Conservation (phyloP, 1,140 invertebrate genomes). For the Daktulosphaira vitifoliae region DNA sequence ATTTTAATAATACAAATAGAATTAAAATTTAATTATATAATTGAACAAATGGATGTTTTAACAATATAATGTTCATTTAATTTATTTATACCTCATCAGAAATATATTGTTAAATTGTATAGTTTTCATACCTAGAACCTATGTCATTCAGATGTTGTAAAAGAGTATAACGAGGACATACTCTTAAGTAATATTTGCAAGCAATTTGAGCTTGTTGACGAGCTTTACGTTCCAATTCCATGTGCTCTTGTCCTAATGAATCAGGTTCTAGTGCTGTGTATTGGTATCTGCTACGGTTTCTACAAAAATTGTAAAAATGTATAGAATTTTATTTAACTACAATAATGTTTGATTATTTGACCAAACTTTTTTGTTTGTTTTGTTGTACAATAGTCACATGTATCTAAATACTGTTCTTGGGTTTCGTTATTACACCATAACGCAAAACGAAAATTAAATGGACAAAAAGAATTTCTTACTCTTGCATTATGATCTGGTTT, state of each 20-base stretch:
- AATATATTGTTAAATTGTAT: too few relatives aligned
- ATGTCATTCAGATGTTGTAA: conserved; percentile 67
- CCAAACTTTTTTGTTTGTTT: too few relatives aligned
- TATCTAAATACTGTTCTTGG: neutral
- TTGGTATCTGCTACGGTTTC: conserved; percentile 53
- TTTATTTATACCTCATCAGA: too few relatives aligned
- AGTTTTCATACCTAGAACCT: conserved; percentile 44
- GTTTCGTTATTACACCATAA: neutral
- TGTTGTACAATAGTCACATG: neutral
- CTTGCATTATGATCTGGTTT: neutral
- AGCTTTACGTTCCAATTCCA: conserved; percentile 55
- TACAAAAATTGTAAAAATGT: conserved; percentile 41
- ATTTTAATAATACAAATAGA: too few relatives aligned
- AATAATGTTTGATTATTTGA: too few relatives aligned
- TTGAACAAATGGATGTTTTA: neutral
- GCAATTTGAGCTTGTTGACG: conserved; percentile 53
- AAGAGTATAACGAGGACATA: conserved; percentile 59
- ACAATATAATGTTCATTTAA: conserved; percentile 5
- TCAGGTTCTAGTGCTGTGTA: conserved; percentile 58
- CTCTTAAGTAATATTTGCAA: conserved; percentile 57
- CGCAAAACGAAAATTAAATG: conserved; percentile 5
- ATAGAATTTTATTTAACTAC: conserved; percentile 35
- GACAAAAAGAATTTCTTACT: neutral
- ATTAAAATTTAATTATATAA: neutral
- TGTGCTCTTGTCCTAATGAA: conserved; percentile 49